A percentile compares a stretch with the other conserved stretches of the same genome.
These are phyloP conservation scores for Diarsia mendica DNA, from an alignment of 2,888 invertebrate species.

Conservation along the genomic window DNA sequence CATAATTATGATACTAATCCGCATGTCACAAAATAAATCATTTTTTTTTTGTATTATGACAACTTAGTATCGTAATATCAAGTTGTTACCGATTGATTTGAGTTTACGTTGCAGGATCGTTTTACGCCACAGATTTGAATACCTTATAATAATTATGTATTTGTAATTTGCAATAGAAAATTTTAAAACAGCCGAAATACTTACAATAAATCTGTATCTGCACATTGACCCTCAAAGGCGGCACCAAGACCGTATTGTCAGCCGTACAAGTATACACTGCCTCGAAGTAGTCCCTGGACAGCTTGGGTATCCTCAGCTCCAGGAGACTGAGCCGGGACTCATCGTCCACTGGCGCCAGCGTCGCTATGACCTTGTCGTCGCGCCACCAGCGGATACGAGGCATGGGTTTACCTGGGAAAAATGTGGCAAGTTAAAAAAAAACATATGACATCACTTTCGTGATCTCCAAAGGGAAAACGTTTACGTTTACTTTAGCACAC, in stretches of 20 bases:
- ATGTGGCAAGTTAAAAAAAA: background rate
- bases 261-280: conserved; percentile 93
- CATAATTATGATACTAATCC: too few species aligned
- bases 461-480: background rate
- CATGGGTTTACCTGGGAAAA: conserved; percentile 83
- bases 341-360: conserved; percentile 81
- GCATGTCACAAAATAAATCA: too few species aligned
- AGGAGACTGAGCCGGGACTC: conserved; percentile 79
- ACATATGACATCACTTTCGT: background rate
- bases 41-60: too few species aligned
- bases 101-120: too few species aligned
- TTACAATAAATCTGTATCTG: conserved; percentile 92
- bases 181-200: conserved; percentile 74
- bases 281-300: conserved; percentile 92
- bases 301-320: conserved; percentile 82
- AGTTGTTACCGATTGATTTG: too few species aligned
- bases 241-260: conserved; percentile 92
- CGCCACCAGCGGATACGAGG: conserved; percentile 88
- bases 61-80: too few species aligned
- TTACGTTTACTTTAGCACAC: background rate
- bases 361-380: conserved; percentile 85
- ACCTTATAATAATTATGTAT: background rate
- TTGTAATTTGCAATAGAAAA: background rate
- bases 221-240: conserved; percentile 92
- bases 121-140: too few species aligned